A percentile compares a stretch with the other conserved stretches of the same genome.
phyloP scores from a whole-genome alignment of 2,113 vertebrate species.

The Uria lomvia region DNA sequence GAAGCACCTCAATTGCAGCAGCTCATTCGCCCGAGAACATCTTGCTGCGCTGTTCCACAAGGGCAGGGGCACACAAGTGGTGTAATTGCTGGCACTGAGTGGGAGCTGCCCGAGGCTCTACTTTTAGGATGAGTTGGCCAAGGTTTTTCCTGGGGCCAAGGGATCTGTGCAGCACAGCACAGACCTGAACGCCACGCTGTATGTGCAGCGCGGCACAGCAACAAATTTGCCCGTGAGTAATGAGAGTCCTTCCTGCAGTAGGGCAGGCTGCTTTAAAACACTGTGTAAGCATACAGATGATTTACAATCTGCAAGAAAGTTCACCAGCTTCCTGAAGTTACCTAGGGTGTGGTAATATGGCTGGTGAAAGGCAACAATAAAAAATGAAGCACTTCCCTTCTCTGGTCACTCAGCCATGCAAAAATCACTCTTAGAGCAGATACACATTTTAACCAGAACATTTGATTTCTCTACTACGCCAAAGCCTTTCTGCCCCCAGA shows the following conservation, averaged over 20 bases:
- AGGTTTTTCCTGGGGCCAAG: neutral
- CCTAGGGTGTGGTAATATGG: neutral
- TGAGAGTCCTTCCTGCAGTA: neutral
- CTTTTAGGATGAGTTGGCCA: neutral
- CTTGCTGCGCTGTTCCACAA: neutral
- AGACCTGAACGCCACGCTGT: neutral
- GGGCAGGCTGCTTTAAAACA: neutral
- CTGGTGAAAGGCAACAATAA: neutral
- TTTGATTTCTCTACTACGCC: neutral
- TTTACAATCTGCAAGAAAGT: neutral
- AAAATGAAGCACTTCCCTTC: neutral
- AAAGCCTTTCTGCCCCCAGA: neutral
- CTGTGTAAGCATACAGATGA: neutral
- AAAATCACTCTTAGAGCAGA: neutral
- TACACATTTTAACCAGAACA: neutral
- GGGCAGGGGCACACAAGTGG: neutral
- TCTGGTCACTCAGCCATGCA: neutral
- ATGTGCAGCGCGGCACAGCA: fast-evolving
- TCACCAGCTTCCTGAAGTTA: neutral
- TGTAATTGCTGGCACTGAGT: neutral
- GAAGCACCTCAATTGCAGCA: neutral
- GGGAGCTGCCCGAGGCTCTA: neutral
- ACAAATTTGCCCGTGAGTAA: neutral
- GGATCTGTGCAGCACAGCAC: neutral
- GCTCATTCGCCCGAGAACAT: neutral